Evolutionary conservation across 1,140 invertebrate species (phyloP).

Genomic region (Saccostrea glomerata): DNA sequence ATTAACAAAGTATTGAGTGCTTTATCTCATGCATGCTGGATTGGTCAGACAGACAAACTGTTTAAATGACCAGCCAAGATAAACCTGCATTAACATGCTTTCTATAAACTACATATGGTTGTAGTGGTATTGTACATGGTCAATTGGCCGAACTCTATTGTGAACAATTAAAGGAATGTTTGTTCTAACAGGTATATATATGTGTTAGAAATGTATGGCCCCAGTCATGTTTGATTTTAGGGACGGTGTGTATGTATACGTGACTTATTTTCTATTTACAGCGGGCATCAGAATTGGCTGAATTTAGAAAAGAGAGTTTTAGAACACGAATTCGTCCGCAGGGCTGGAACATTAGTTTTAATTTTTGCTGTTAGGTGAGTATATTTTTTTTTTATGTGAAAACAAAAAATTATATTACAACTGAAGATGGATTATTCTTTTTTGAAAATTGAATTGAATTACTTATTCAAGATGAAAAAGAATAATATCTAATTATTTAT

Average conservation of each 20-base stretch:
- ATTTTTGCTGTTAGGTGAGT: conserved; percentile 81
- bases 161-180: not conserved
- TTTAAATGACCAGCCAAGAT: conserved; percentile 21
- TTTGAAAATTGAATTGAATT: no score
- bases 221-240: not conserved
- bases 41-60: not conserved
- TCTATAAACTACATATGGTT: not conserved
- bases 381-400: no score
- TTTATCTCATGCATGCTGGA: not conserved
- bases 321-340: conserved; percentile 81
- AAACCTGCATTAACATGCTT: not conserved
- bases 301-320: conserved; percentile 81
- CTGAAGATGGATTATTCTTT: no score
- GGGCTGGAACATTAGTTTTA: conserved; percentile 77
- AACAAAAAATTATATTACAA: no score
- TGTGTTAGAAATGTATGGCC: not conserved
- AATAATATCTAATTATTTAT: no score
- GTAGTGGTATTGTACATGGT: no score
- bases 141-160: conserved; percentile 3
- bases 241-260: not conserved
- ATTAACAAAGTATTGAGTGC: not conserved
- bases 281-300: conserved; percentile 81
- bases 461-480: no score
- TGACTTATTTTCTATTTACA: conserved; percentile 66
- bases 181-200: not conserved